phyloP scores from a whole-genome alignment of 2,797 vertebrate species.

The Acridotheres tristis region DNA sequence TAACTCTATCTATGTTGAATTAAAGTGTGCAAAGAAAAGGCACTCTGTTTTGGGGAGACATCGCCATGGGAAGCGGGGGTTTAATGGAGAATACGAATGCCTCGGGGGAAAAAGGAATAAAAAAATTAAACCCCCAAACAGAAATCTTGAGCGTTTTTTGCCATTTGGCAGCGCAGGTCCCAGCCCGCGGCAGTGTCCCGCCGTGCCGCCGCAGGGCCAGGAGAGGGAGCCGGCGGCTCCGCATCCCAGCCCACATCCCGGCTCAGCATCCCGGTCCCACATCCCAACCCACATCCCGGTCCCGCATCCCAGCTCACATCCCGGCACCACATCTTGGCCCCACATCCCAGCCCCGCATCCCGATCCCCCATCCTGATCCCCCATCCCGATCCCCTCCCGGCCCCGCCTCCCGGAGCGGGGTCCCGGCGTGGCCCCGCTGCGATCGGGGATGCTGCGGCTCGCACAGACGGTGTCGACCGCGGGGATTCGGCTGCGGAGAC shows the following conservation, averaged over 20 bases:
- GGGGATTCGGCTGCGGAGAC: fast-evolving
- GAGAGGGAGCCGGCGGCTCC: conserved; percentile 38
- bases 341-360: no score
- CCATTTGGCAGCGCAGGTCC: no score
- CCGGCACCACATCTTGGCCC: no score
- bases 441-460: fast-evolving
- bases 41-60: not conserved
- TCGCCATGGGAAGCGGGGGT: fast-evolving
- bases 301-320: no score
- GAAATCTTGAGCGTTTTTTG: not conserved
- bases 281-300: not conserved
- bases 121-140: no score
- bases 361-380: not conserved
- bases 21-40: not conserved
- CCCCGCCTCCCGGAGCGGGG: not conserved
- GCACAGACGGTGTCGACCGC: fast-evolving
- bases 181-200: not conserved
- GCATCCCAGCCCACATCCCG: not conserved
- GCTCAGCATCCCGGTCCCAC: fast-evolving
- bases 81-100: fast-evolving
- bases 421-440: fast-evolving
- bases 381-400: not conserved
- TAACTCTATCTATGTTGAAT: not conserved
- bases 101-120: fast-evolving
- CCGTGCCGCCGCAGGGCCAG: conserved; percentile 2